A percentile compares a stretch with the other conserved stretches of the same genome.
These are phyloP conservation scores for Corythornis cristatus DNA, from an alignment of 2,113 vertebrate genomes.

Conservation along the genomic window DNA sequence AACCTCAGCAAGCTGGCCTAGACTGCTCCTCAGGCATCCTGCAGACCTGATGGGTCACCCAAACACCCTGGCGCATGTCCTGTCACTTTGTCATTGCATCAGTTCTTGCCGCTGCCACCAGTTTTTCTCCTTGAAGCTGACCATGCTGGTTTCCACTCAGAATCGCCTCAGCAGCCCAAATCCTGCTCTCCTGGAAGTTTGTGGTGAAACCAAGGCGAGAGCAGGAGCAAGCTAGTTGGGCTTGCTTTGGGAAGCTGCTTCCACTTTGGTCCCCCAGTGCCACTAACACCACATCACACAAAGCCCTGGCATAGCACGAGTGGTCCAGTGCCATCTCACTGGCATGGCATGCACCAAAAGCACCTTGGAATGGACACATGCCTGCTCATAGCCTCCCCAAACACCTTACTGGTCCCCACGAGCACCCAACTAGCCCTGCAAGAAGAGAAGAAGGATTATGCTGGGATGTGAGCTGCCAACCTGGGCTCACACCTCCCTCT, in stretches of 20 bases:
- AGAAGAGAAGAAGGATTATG: neutral
- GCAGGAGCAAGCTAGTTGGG: neutral
- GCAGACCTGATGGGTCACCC: neutral
- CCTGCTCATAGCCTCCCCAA: neutral
- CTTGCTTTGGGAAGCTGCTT: fast-evolving
- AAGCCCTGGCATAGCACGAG: neutral
- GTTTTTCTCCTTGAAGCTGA: neutral
- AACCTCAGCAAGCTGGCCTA: neutral
- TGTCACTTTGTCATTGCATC: fast-evolving
- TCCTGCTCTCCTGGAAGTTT: neutral
- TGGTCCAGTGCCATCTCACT: fast-evolving
- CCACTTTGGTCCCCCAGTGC: neutral
- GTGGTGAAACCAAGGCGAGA: neutral
- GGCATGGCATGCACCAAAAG: fast-evolving
- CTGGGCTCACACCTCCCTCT: neutral
- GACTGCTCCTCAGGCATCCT: neutral
- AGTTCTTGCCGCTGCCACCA: neutral
- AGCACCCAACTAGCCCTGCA: neutral
- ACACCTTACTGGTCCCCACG: fast-evolving
- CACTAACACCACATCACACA: neutral
- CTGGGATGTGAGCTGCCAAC: neutral
- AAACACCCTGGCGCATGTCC: neutral
- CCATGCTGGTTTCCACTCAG: neutral
- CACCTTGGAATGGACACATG: fast-evolving
- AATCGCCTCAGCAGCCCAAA: neutral